Percentiles rank a stretch among this genome's conserved stretches.
Evolutionary conservation across 2,888 invertebrate genomes (phyloP).

Genomic region (Drosophila putrida): DNA sequence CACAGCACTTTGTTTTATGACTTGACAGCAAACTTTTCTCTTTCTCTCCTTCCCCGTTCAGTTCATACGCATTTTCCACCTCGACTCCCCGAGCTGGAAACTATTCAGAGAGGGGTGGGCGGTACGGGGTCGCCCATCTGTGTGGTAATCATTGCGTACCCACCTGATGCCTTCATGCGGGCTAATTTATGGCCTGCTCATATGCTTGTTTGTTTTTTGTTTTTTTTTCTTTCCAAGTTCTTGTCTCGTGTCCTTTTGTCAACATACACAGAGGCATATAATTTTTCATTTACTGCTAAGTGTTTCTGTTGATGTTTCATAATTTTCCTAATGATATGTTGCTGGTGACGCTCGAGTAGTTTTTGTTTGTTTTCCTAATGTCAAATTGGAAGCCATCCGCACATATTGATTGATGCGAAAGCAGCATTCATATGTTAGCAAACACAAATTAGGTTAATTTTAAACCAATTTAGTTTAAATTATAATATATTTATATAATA

Average conservation of each 20-base stretch:
- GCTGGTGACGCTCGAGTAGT: slow-evolving; percentile 62
- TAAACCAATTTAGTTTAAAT: too few relatives aligned
- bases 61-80: slow-evolving; percentile 60
- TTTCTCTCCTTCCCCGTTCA: slow-evolving; percentile 3
- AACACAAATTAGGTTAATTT: not conserved
- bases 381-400: slow-evolving; percentile 1
- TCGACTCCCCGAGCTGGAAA: slow-evolving; percentile 19
- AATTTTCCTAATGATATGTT: slow-evolving; percentile 74
- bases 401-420: not conserved
- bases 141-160: slow-evolving; percentile 48
- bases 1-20: slow-evolving; percentile 78
- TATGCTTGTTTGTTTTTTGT: slow-evolving; percentile 53
- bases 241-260: slow-evolving; percentile 47
- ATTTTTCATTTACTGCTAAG: slow-evolving; percentile 75
- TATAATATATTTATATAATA: too few relatives aligned
- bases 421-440: not conserved
- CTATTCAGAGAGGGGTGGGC: slow-evolving; percentile 30
- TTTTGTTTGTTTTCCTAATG: slow-evolving; percentile 63
- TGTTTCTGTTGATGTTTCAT: slow-evolving; percentile 70
- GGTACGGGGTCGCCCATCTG: slow-evolving; percentile 23
- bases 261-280: slow-evolving; percentile 48
- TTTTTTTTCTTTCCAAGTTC: slow-evolving; percentile 4
- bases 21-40: slow-evolving; percentile 59
- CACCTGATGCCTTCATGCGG: slow-evolving; percentile 69
- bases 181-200: slow-evolving; percentile 77